Evolutionary conservation across 37 sponge, comb jelly and placozoan species (phyloP).

Genomic region (Oopsacas minuta): DNA sequence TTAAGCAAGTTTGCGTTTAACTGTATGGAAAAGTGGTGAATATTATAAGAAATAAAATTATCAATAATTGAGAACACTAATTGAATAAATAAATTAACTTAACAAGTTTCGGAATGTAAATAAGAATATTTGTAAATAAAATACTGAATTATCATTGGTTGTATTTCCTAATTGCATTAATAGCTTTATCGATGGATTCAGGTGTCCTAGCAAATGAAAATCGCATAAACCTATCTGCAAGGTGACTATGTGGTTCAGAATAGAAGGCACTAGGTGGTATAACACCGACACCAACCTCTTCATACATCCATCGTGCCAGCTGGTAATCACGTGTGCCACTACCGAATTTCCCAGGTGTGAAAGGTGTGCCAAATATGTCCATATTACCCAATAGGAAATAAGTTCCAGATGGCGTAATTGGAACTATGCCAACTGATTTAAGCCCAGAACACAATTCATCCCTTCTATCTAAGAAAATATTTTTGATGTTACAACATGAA

Average conservation of each 20-base stretch:
- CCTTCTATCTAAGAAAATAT: constrained; percentile 45
- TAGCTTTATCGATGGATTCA: not conserved
- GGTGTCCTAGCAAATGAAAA: not conserved
- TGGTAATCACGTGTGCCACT: constrained; percentile 10
- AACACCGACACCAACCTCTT: constrained; percentile 12
- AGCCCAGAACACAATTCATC: constrained; percentile 54
- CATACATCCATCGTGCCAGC: not conserved
- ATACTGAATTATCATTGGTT: not conserved
- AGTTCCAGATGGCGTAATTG: constrained; percentile 80
- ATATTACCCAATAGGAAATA: constrained; percentile 90
- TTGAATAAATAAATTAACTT: not conserved
- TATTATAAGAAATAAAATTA: not conserved
- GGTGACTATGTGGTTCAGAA: not conserved
- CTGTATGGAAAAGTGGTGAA: no score
- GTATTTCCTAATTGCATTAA: not conserved
- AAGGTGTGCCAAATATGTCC: constrained; percentile 27
- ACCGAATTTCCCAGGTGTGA: not conserved
- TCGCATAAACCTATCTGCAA: not conserved
- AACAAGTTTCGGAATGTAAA: no score
- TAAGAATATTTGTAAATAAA: not conserved
- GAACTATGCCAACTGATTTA: constrained; percentile 58
- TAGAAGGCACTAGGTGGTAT: constrained; percentile 11
- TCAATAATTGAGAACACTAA: not conserved
- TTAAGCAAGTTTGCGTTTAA: no score
- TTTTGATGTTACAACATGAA: constrained; percentile 31